Percentiles rank a stretch among this genome's conserved stretches.
These are phyloP conservation scores for Dendrocincla fuliginosa DNA, from an alignment of 2,797 vertebrate species.

Conservation along the genomic window DNA sequence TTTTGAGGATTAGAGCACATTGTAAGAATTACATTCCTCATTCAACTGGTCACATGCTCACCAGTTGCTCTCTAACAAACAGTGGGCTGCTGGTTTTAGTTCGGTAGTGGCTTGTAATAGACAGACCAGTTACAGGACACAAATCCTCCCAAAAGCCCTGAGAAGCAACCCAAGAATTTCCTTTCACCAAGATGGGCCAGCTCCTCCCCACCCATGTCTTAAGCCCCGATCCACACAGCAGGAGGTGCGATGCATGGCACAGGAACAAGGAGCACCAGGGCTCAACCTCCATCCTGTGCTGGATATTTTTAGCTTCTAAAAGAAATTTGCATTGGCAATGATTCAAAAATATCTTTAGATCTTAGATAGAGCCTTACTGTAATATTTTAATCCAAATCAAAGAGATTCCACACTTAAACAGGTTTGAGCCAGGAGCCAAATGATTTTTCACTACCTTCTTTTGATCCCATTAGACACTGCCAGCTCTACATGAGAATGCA, in stretches of 20 bases:
- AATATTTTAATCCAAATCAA: conserved; percentile 11
- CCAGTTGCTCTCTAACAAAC: background rate
- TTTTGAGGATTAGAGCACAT: background rate
- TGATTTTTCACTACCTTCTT: conserved; percentile 2
- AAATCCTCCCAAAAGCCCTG: background rate
- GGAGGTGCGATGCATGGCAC: background rate
- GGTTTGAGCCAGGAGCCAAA: background rate
- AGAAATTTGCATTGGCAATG: conserved; percentile 38
- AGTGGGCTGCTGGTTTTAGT: background rate
- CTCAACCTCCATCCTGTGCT: background rate
- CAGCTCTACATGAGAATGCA: background rate
- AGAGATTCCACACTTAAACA: conserved; percentile 9
- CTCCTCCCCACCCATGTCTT: rapidly evolving
- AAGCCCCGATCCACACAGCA: rapidly evolving
- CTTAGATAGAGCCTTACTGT: background rate
- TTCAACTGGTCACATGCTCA: background rate
- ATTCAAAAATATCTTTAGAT: conserved; percentile 20
- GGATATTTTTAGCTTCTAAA: conserved; percentile 33
- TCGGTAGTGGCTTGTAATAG: background rate
- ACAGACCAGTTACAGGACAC: background rate
- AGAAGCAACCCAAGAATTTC: background rate
- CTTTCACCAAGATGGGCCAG: rapidly evolving
- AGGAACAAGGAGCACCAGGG: background rate
- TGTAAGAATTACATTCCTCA: background rate
- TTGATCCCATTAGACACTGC: background rate